Base-by-base conservation (phyloP, 1,140 invertebrate species). In the Trachymyrmex septentrionalis region DNA sequence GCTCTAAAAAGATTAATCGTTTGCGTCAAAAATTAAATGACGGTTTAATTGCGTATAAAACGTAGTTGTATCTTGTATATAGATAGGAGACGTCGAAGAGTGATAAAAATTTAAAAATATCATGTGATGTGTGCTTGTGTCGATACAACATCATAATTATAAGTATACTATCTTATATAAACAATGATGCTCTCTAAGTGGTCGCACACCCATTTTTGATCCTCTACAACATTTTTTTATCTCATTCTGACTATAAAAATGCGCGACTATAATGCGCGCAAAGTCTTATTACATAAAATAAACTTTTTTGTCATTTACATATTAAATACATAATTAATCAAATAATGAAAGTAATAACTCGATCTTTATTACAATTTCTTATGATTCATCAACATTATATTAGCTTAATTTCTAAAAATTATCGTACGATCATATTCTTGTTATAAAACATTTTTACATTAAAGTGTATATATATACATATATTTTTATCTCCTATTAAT, bases 61-160 rank as follows among this genome's bases (percentile, higher is more conserved):
- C 12, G n/a, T 16, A 24, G 16, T 81, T 38, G 21, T n/a, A 16
- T 72, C 34, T 72, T 57, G 66, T 71, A 44, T 27, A n/a, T 38
- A 21, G 64, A 30, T 50, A 59, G 6, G 21, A 59, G 34, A 48
- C 12, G 4, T 80, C 27, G 30, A 57, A 55, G 48, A 14, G 30
- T 30, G 53, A 73, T 82, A 82, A 72, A 82, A 57, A 73, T 48
- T 72, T 59, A 14, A 30, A 27, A 72, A 73, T 61, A 73, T 16
- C 3, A 10, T 44, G 50, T 1, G 12, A 14, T 19, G 12, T 34
- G 10, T 34, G 53, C 27, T 34, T 55, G 21, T 21, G 5, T 72
- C 53, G 53, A 9, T 30, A 30, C 21, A 73, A 72, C 10, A 44
- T 59, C 80, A 73, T 82, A 72, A 73, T 48, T 24, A 34, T 82